Evolutionary conservation across 1,140 invertebrate species (phyloP).

Genomic region (Apis florea): DNA sequence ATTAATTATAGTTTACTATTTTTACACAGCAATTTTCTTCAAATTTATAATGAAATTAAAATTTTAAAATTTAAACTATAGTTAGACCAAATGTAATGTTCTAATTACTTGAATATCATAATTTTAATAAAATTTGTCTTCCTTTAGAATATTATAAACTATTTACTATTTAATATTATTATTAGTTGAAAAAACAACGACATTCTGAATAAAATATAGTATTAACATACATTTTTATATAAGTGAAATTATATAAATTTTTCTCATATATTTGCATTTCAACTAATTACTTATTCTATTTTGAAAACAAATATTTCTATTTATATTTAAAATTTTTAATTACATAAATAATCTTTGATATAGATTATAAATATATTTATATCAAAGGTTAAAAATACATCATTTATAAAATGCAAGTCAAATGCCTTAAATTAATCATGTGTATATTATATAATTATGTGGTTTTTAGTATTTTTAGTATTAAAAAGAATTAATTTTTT

Average conservation of each 20-base stretch:
- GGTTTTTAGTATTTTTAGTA: background rate
- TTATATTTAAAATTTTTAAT: too few species aligned
- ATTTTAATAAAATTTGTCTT: conserved; percentile 34
- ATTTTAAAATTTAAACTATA: conserved; percentile 19
- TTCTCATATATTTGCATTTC: background rate
- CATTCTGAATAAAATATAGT: background rate
- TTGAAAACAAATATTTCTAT: background rate
- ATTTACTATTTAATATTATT: background rate
- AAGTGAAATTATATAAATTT: conserved; percentile 2
- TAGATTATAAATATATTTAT: background rate
- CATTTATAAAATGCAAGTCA: conserved; percentile 22
- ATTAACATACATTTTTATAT: conserved; percentile 22
- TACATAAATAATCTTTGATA: too few species aligned
- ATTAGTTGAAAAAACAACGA: conserved; percentile 1
- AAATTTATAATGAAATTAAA: background rate
- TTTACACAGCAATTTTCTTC: background rate
- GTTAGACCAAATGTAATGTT: conserved; percentile 11
- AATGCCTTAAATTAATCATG: background rate
- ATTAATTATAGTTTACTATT: conserved; percentile 1
- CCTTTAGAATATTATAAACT: conserved; percentile 18
- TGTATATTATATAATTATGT: background rate
- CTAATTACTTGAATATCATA: conserved; percentile 20
- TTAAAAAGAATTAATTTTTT: too few species aligned
- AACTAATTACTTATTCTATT: background rate
- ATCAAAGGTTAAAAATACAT: background rate